Conservation (phyloP, 2,888 invertebrate species). For the Dryobotodes eremita region DNA sequence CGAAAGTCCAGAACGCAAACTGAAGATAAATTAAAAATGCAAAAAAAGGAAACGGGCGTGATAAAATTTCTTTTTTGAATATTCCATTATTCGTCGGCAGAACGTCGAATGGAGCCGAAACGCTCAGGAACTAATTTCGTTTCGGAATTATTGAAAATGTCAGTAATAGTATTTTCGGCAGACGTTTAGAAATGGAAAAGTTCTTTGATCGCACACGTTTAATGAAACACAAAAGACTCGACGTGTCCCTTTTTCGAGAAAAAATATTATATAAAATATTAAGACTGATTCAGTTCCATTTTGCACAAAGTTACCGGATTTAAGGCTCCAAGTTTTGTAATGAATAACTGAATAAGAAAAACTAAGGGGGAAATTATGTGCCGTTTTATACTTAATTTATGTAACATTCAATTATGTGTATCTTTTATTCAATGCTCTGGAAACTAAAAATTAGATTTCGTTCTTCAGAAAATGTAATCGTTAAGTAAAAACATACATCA, state of each 20-base stretch:
- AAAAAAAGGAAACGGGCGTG: constrained; percentile 64
- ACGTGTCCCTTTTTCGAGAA: constrained; percentile 61
- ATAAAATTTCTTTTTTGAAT: constrained; percentile 66
- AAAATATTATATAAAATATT: constrained; percentile 55
- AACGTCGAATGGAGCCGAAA: constrained; percentile 58
- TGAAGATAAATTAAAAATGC: constrained; percentile 72
- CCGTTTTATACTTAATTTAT: background rate
- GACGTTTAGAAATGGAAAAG: constrained; percentile 68
- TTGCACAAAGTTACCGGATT: constrained; percentile 40
- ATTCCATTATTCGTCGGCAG: constrained; percentile 61
- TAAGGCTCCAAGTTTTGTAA: constrained; percentile 43
- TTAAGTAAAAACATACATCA: too few species aligned
- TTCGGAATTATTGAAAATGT: constrained; percentile 70
- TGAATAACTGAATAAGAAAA: constrained; percentile 55
- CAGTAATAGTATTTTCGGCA: constrained; percentile 62
- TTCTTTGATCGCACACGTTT: constrained; percentile 68
- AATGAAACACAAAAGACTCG: constrained; percentile 66
- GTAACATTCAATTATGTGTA: background rate
- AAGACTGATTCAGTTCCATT: constrained; percentile 44
- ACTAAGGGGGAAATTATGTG: constrained; percentile 32
- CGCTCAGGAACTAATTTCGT: constrained; percentile 70
- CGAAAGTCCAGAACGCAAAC: constrained; percentile 56
- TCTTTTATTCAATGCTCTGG: constrained; percentile 21
- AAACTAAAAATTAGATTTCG: background rate
- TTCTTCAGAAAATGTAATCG: background rate